Conservation (phyloP, 2,113 vertebrate genomes). For the Caloenas nicobarica region DNA sequence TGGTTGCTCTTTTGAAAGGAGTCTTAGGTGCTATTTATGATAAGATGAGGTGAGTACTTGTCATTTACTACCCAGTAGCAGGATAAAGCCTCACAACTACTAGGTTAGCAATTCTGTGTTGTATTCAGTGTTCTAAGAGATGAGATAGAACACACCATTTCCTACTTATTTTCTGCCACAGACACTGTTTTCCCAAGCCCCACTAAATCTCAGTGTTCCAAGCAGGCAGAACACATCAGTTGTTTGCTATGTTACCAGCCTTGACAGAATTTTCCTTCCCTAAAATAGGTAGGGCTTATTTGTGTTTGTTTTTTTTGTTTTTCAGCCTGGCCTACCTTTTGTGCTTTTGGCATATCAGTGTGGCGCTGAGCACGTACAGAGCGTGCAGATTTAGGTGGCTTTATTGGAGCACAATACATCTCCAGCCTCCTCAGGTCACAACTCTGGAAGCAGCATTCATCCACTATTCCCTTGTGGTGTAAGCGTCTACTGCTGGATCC, state of each 20-base stretch:
- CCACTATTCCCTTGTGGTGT: constrained; percentile 93
- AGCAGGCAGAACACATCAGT: neutral
- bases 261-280: neutral
- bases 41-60: neutral
- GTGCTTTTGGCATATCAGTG: constrained; percentile 90
- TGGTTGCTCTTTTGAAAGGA: neutral
- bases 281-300: neutral
- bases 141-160: neutral
- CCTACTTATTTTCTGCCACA: neutral
- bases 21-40: neutral
- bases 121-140: neutral
- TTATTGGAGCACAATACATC: constrained; percentile 97
- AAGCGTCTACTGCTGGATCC: constrained; percentile 88
- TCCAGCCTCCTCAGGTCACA: constrained; percentile 95
- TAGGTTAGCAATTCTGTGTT: neutral
- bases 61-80: neutral
- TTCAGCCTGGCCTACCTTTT: constrained; percentile 80
- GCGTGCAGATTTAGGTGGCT: constrained; percentile 87
- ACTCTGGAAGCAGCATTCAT: constrained; percentile 99
- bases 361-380: constrained; percentile 94
- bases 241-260: neutral
- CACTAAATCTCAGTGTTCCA: neutral
- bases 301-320: neutral
- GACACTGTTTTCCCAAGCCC: neutral
- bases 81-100: neutral